Base-by-base conservation (phyloP, 2,113 vertebrate species). In the Ginglymostoma cirratum region DNA sequence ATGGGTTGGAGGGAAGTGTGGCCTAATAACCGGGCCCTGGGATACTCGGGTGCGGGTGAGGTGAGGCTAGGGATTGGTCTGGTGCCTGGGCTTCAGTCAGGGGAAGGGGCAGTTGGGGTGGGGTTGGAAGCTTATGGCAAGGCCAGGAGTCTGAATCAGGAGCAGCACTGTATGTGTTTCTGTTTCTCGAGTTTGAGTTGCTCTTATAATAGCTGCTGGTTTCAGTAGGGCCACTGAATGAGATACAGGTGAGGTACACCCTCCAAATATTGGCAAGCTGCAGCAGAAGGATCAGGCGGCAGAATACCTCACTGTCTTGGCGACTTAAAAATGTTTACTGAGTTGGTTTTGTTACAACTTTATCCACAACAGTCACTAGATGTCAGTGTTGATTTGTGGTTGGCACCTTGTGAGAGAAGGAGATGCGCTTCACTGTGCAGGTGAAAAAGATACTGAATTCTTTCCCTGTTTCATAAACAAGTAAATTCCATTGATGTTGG, bases 301-400 rank as follows among this genome's bases (percentile, higher is more conserved):
- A 66, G 34, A 34, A 92, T 66, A 66, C 30, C 5, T 21, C 61
- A 90, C 27, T 10, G 21, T 86, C 17, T 42, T 42, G 38, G 5
- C 0, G 21, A 27, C 72, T 78, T 67, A 14, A 34, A 90, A n/a
- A 4, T 12, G 6, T 30, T 23, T 24, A 52, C 30, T 55, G 24
- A 52, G 0, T 89, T 65, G 0, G 21, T 27, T 42, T 67, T 48
- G 0, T 23, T 67, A 48, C 67, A 48, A 45, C 65, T 15, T 42
- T 69, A 30, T 42, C 23, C 38, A 0, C 21, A 70, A 15, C 45
- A 38, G n/a, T 27, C 93, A 52, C 94, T 48, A 95, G 94, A 52
- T 95, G 94, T 95, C 94, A 95, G 8, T 95, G 42, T 95, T 95
- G 94, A 52, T 52, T 95, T 72, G 69, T 10, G 45, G 7, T 72